These are phyloP conservation scores for Drosophila gunungcola DNA, from an alignment of 1,140 invertebrate species.

Conservation along the genomic window DNA sequence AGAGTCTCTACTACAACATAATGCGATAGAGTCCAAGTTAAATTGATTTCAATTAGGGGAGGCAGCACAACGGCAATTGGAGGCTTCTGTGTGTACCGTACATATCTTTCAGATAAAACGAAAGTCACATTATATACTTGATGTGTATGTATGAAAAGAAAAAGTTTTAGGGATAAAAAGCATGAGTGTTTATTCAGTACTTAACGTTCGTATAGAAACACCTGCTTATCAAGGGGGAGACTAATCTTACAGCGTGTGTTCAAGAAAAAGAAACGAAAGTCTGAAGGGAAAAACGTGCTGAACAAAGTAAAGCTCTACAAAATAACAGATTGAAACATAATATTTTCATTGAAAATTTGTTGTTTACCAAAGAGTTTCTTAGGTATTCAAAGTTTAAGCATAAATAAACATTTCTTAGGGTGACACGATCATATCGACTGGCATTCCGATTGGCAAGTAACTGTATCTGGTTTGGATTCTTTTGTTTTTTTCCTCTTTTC, in stretches of 20 bases:
- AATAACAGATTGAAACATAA: not conserved
- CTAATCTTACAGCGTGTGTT: slow-evolving; percentile 28
- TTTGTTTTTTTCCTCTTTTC: slow-evolving; percentile 19
- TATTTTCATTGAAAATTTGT: not conserved
- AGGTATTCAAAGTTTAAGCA: not conserved
- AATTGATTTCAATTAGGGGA: slow-evolving; percentile 75
- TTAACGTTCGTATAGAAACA: slow-evolving; percentile 23
- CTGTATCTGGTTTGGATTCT: slow-evolving; percentile 23
- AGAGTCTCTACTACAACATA: slow-evolving; percentile 23
- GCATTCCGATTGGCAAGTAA: slow-evolving; percentile 21
- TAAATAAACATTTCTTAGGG: slow-evolving; percentile 1
- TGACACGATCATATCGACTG: not conserved
- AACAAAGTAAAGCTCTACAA: not conserved
- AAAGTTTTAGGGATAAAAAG: not conserved
- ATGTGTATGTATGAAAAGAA: not conserved
- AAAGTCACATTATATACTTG: slow-evolving; percentile 5
- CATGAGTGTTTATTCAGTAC: slow-evolving; percentile 13
- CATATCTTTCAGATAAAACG: slow-evolving; percentile 21
- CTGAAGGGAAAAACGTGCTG: not conserved
- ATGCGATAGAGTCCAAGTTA: slow-evolving; percentile 57
- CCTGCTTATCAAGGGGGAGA: slow-evolving; percentile 40
- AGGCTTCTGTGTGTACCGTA: slow-evolving; percentile 10
- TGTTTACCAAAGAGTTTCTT: slow-evolving; percentile 2
- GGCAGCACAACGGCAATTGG: slow-evolving; percentile 29
- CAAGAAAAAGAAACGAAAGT: not conserved